These are phyloP conservation scores for Philereme transversata DNA, from an alignment of 2,888 invertebrate genomes.

Conservation along the genomic window DNA sequence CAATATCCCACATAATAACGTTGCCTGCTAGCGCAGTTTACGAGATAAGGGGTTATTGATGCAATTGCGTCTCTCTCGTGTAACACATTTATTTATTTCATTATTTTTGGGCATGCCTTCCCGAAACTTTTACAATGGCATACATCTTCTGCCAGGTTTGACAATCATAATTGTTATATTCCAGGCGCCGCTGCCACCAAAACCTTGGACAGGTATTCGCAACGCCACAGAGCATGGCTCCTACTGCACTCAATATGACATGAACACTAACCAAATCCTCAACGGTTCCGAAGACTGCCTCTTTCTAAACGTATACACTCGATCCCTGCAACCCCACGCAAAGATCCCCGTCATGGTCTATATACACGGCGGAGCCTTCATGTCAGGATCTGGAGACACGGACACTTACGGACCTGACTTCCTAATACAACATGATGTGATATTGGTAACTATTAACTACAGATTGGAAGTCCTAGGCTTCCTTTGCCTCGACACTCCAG, in stretches of 20 bases:
- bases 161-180: not conserved
- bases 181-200: conserved; percentile 63
- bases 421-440: conserved; percentile 64
- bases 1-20: not conserved
- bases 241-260: conserved; percentile 64
- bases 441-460: conserved; percentile 72
- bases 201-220: conserved; percentile 58
- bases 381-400: conserved; percentile 63
- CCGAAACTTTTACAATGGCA: too few species aligned
- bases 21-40: not conserved
- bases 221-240: conserved; percentile 62
- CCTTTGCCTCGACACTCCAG: conserved; percentile 54
- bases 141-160: not conserved
- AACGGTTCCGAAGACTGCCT: conserved; percentile 67
- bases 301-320: conserved; percentile 64
- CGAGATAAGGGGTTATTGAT: not conserved
- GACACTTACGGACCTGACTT: conserved; percentile 64
- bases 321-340: conserved; percentile 9
- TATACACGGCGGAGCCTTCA: conserved; percentile 70
- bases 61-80: not conserved
- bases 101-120: too few species aligned
- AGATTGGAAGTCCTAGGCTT: conserved; percentile 59
- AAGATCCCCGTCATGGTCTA: conserved; percentile 67
- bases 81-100: too few species aligned
- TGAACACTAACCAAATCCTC: conserved; percentile 40